Base-by-base conservation (phyloP, 2,888 invertebrate species). In the Dorcus hopei region DNA sequence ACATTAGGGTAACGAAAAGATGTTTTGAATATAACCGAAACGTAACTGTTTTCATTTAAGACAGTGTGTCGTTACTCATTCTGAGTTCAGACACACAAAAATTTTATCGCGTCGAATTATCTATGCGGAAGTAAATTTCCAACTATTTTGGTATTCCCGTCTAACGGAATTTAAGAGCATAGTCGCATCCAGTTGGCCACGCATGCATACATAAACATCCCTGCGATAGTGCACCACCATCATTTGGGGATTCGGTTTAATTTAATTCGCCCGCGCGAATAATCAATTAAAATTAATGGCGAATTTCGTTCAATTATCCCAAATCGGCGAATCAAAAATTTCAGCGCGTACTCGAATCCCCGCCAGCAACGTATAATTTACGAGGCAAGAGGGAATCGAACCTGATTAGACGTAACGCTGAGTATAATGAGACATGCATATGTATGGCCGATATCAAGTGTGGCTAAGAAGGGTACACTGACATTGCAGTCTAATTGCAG, bases 351-450 rank as follows among this genome's bases (percentile, higher is more conserved):
- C 45, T 23, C 45, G 14, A 45, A 16, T 16, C 45, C 45, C 45
- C 45, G 45, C 23, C 23, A 45, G 50, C 39, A 39, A 14, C 38
- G 45, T 40, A 57, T 57, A 57, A 57, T 57, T 57, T 57, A 57
- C 56, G 51, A 51, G 43, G 40, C 56, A 65, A 61, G 57, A 57
- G 69, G 62, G 62, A 69, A 70, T 72, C 71, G 73, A 70, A 70
- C 69, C 70, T 72, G 74, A 75, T 74, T 73, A 74, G 72, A 74
- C 72, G 56, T 75, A 45, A 45, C 45, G 45, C 51, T 38, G 51
- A 26, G 51, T 51, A 57, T 57, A 76, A 76, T 76, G 74, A 76
- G 76, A 76, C 74, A 74, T 74, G 73, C 74, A 74, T 75, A 76
- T 75, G 72, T 72, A 76, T 76, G 71, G 64, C 42, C 68, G 68